Conservation (phyloP, 2,113 vertebrate species). For the Plectropomus leopardus region DNA sequence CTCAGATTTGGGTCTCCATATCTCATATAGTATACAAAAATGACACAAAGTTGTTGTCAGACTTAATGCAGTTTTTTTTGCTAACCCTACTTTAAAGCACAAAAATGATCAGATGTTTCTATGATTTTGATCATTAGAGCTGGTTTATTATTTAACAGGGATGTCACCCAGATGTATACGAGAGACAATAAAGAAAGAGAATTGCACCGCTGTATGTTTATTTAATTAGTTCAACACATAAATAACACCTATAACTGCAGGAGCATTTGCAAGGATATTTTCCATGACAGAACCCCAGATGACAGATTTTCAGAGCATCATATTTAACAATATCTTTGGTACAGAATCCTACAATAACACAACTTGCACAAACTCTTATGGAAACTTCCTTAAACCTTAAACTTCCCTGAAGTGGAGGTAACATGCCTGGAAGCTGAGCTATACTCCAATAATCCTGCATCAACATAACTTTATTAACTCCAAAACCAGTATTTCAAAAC, state of each 20-base stretch:
- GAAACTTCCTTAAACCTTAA: slow-evolving; percentile 18
- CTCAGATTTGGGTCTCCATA: neutral
- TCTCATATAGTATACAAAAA: neutral
- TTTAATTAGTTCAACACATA: slow-evolving; percentile 48
- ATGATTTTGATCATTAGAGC: neutral
- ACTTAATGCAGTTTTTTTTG: neutral
- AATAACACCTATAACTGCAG: slow-evolving; percentile 33
- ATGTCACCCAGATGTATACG: neutral
- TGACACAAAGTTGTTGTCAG: neutral
- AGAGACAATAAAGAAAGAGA: neutral
- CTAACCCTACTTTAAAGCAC: neutral
- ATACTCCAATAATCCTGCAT: neutral
- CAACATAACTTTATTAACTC: neutral
- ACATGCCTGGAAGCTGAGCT: slow-evolving; percentile 4
- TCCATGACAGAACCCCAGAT: slow-evolving; percentile 6
- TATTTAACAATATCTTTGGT: slow-evolving; percentile 47
- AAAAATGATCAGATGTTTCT: neutral
- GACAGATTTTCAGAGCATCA: slow-evolving; percentile 10
- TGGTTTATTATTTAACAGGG: neutral
- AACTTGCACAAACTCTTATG: slow-evolving; percentile 13
- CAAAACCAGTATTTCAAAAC: slow-evolving; percentile 1
- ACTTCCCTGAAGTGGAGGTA: neutral
- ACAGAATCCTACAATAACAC: slow-evolving; percentile 3
- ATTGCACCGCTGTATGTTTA: neutral
- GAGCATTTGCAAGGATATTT: slow-evolving; percentile 6